Percentiles rank a stretch among this genome's conserved stretches.
phyloP scores from a whole-genome alignment of 1,140 invertebrate genomes.

The Homarus americanus region DNA sequence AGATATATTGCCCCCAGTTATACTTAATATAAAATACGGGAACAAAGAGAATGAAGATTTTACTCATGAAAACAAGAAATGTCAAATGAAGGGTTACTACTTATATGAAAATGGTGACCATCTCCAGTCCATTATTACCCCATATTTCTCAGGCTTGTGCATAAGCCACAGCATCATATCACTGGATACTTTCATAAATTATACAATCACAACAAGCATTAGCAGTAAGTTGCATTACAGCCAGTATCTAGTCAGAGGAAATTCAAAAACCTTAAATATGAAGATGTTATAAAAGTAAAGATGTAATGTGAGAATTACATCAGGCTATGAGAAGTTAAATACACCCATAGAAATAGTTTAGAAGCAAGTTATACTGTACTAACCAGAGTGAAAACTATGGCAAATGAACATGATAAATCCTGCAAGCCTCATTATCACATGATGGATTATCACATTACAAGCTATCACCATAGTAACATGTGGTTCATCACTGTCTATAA shows the following conservation, averaged over 20 bases:
- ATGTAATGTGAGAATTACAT: background rate
- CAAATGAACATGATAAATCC: background rate
- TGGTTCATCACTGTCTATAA: background rate
- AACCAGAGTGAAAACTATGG: background rate
- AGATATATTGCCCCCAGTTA: background rate
- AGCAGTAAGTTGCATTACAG: background rate
- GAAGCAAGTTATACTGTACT: background rate
- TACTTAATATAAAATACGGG: background rate
- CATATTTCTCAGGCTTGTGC: background rate
- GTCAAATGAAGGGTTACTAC: background rate
- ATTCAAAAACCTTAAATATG: background rate
- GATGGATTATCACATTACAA: background rate
- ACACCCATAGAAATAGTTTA: background rate
- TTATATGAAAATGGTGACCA: background rate
- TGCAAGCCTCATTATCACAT: constrained; percentile 5
- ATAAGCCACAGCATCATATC: background rate
- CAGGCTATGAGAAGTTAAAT: background rate
- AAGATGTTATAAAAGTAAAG: background rate
- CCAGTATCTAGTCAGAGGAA: background rate
- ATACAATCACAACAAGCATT: constrained; percentile 4
- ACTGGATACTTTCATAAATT: background rate
- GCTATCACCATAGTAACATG: background rate
- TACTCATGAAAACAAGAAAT: background rate
- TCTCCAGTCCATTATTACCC: background rate
- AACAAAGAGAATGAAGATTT: background rate